A percentile compares a stretch with the other conserved stretches of the same genome.
Evolutionary conservation across 2,888 invertebrate genomes (phyloP).

Genomic region (Rhagophthalmus giganteus): DNA sequence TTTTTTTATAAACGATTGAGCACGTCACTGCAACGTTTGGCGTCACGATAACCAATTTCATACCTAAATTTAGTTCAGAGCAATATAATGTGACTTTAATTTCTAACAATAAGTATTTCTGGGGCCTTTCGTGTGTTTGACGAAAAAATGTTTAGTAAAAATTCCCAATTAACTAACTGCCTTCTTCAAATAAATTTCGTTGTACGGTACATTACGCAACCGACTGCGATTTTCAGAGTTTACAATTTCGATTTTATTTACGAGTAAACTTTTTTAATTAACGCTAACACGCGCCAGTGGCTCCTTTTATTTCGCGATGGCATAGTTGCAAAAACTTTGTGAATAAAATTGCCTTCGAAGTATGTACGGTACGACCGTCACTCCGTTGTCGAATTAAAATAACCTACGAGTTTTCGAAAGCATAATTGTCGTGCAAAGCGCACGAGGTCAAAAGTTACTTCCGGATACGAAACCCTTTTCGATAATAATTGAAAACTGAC

Average conservation of each 20-base stretch:
- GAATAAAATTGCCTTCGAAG: constrained; percentile 5
- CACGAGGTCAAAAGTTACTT: too few species aligned
- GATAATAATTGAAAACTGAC: neutral
- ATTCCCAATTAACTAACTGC: constrained; percentile 2
- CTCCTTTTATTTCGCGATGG: constrained; percentile 14
- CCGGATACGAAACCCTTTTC: neutral
- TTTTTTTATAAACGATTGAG: neutral
- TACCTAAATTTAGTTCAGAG: neutral
- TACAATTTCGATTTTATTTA: constrained; percentile 28
- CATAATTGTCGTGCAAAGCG: too few species aligned
- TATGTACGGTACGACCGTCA: neutral
- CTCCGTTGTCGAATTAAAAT: too few species aligned
- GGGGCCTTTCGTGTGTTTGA: too few species aligned
- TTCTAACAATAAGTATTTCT: too few species aligned
- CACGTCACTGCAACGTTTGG: neutral
- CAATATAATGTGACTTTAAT: too few species aligned
- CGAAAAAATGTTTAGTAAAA: too few species aligned
- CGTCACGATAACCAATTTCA: neutral
- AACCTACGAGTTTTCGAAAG: too few species aligned
- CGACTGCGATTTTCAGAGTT: constrained; percentile 7
- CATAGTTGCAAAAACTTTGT: constrained; percentile 9
- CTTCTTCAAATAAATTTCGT: constrained; percentile 6
- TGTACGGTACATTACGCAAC: constrained; percentile 10
- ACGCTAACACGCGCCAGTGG: constrained; percentile 21
- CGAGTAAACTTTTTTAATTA: constrained; percentile 35